Evolutionary conservation across 2,113 vertebrate species (phyloP), one percentile per base, ranked within the genome.

Genomic region (Lynx canadensis): DNA sequence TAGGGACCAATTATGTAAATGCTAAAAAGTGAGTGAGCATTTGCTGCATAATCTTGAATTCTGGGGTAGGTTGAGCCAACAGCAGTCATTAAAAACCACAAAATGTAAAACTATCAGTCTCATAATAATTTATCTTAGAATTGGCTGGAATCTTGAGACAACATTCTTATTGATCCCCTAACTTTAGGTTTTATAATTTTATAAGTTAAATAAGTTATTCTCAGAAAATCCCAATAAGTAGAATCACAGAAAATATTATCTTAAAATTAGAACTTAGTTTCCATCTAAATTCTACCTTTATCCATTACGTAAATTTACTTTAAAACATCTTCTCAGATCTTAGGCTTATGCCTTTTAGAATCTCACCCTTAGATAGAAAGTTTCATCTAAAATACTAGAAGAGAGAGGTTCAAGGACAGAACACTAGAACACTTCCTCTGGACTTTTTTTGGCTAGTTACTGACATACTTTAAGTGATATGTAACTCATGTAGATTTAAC

Each of bases 1-100:
- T 87, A 52, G 84, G 57, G 57, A 94, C 52, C 31, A 94, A 91
- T 94, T 97, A 95, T 74, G n/a, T 88, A 96, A 97, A 95, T 88
- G 31, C 13, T 96, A 92, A 82, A 94, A 84, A 93, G 50, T 65
- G 2, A 78, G 3, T 33, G 65, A 88, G 57, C 16, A 91, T 78
- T 95, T 48, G 23, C 50, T 60, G 18, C 7, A 94, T 45, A 84
- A 66, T 92, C 48, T 66, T 95, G 36, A 80, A 85, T 84, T 88
- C 38, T 50, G 8, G 84, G 96, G 33, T 19, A 36, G 13, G 2
- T 48, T 48, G 12, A 21, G 19, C 29, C 48, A 94, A 84, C 27
- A 94, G 25, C 27, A 69, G 7, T 36, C 83, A 66, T 82, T 96
- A 94, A 95, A 90, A 96, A 31, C 13, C 48, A 79, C 45, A 69